Conservation (phyloP, 35 echinoderm and acorn worm genomes). For the Chiridota heheva region DNA sequence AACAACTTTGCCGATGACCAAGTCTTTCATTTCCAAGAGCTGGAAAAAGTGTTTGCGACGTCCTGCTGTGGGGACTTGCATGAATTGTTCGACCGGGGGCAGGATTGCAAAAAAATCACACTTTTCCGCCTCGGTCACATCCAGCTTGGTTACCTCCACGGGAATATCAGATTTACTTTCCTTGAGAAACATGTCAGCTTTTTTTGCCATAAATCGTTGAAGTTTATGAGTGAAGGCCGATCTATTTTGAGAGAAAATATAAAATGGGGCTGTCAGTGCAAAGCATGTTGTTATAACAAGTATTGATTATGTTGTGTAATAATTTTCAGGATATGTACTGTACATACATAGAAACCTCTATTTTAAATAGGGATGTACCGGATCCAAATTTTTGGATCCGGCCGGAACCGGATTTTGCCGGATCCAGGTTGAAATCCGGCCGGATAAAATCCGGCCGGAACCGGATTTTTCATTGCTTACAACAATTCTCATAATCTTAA, state of each 20-base stretch:
- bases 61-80: constrained; percentile 45
- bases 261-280: too few relatives aligned
- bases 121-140: constrained; percentile 51
- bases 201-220: constrained; percentile 58
- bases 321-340: too few relatives aligned
- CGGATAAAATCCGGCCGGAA: too few relatives aligned
- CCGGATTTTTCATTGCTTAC: too few relatives aligned
- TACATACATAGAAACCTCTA: too few relatives aligned
- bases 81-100: constrained; percentile 68
- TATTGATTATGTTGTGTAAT: too few relatives aligned
- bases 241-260: background rate
- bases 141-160: background rate
- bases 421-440: too few relatives aligned
- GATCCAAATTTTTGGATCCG: too few relatives aligned
- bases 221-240: constrained; percentile 7
- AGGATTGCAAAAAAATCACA: constrained; percentile 76
- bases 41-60: constrained; percentile 56
- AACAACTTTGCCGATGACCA: constrained; percentile 57
- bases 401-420: too few relatives aligned
- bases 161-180: background rate
- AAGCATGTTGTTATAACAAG: too few relatives aligned
- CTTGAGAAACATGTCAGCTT: constrained; percentile 62
- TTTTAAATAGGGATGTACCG: too few relatives aligned
- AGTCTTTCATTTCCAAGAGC: constrained; percentile 56
- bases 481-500: too few relatives aligned